phyloP scores from a whole-genome alignment of 2,113 vertebrate genomes.

The Eolophus roseicapilla region DNA sequence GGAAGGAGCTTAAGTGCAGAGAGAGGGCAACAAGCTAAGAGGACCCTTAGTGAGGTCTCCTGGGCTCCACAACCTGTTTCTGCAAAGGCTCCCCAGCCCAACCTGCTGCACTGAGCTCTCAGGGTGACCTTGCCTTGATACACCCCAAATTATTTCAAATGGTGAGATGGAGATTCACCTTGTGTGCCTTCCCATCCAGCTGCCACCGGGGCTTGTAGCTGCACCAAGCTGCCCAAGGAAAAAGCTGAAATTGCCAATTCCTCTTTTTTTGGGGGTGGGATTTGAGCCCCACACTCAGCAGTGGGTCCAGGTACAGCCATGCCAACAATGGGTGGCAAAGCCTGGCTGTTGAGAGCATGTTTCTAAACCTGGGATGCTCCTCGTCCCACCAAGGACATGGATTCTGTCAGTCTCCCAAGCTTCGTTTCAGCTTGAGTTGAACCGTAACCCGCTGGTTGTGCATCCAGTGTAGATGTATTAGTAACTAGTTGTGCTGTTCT shows the following conservation, averaged over 20 bases:
- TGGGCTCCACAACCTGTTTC: background rate
- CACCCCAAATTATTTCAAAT: background rate
- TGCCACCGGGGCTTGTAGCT: accelerated
- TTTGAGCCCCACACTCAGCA: accelerated
- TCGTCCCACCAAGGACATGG: background rate
- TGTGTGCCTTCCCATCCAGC: accelerated
- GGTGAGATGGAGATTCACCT: background rate
- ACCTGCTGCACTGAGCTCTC: accelerated
- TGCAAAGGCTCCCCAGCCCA: accelerated
- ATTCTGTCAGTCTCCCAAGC: background rate
- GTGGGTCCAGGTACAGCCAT: background rate
- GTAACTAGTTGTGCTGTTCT: background rate
- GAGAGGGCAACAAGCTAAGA: background rate
- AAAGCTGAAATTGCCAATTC: background rate
- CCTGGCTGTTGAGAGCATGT: accelerated
- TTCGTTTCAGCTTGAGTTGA: accelerated
- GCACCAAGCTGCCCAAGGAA: accelerated
- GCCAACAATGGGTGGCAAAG: background rate
- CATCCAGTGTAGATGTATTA: background rate
- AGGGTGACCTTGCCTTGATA: background rate
- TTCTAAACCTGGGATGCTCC: background rate
- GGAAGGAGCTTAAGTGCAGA: accelerated
- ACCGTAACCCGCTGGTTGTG: accelerated
- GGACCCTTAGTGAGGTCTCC: background rate
- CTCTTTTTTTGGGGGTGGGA: background rate